These are phyloP conservation scores for Potamilus streckersoni DNA, from an alignment of 1,140 invertebrate species.

Conservation along the genomic window DNA sequence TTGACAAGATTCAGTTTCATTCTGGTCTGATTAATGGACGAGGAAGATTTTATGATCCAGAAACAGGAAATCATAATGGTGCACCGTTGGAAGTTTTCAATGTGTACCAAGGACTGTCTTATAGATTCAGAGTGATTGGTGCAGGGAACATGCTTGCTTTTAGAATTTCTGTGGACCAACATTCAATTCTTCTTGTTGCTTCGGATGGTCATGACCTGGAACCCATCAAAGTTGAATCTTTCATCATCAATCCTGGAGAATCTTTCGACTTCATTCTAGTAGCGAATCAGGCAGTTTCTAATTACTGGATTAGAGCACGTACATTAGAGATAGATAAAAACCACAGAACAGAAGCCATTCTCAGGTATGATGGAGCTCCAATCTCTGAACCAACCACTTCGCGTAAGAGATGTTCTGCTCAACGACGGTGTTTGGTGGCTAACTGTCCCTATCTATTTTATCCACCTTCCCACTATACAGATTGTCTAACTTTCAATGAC, in stretches of 20 bases:
- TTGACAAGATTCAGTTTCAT: slow-evolving; percentile 41
- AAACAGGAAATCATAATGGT: slow-evolving; percentile 36
- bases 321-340: slow-evolving; percentile 37
- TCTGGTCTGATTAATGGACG: no score
- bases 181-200: slow-evolving; percentile 81
- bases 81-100: slow-evolving; percentile 49
- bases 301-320: slow-evolving; percentile 84
- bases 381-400: slow-evolving; percentile 71
- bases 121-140: slow-evolving; percentile 56
- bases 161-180: slow-evolving; percentile 82
- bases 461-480: slow-evolving; percentile 33
- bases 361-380: slow-evolving; percentile 80
- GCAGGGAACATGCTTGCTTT: slow-evolving; percentile 51
- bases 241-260: slow-evolving; percentile 57
- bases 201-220: slow-evolving; percentile 85
- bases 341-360: slow-evolving; percentile 72
- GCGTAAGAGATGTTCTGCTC: slow-evolving; percentile 23
- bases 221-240: slow-evolving; percentile 72
- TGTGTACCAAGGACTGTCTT: slow-evolving; percentile 36
- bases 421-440: slow-evolving; percentile 38
- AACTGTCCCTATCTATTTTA: slow-evolving; percentile 56
- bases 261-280: slow-evolving; percentile 85
- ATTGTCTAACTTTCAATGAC: slow-evolving; percentile 39
- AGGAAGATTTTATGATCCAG: slow-evolving; percentile 38
- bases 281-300: slow-evolving; percentile 78